phyloP scores from a whole-genome alignment of 2,113 vertebrate genomes.

The Lontra canadensis region DNA sequence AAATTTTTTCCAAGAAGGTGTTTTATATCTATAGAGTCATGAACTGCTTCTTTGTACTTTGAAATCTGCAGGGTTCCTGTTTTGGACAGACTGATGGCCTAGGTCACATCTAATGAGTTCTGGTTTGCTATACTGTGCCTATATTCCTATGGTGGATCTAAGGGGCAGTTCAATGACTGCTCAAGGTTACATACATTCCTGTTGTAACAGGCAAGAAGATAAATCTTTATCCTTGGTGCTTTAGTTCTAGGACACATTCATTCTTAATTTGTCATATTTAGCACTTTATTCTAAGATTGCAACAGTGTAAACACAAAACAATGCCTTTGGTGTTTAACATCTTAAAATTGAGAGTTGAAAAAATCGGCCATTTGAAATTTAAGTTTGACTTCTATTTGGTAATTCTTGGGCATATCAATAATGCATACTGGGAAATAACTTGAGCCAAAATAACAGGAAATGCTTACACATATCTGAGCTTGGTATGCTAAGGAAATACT shows the following conservation, averaged over 20 bases:
- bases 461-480: not conserved
- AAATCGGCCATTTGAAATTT: slow-evolving; percentile 23
- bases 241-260: not conserved
- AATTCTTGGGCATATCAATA: slow-evolving; percentile 29
- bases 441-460: slow-evolving; percentile 12
- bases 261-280: not conserved
- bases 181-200: not conserved
- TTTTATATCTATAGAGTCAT: not conserved
- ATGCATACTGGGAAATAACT: slow-evolving; percentile 2
- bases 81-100: not conserved
- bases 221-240: not conserved
- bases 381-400: slow-evolving; percentile 11
- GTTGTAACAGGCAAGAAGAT: not conserved
- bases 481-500: not conserved
- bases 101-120: not conserved
- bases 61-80: not conserved
- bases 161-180: not conserved
- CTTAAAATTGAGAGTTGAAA: slow-evolving; percentile 33
- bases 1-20: not conserved
- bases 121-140: not conserved
- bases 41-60: not conserved
- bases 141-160: not conserved
- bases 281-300: slow-evolving; percentile 10
- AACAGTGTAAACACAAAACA: not conserved
- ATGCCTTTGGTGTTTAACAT: slow-evolving; percentile 12